These are phyloP conservation scores for Himalopsyche phryganea DNA, from an alignment of 1,140 invertebrate genomes.

Conservation along the genomic window DNA sequence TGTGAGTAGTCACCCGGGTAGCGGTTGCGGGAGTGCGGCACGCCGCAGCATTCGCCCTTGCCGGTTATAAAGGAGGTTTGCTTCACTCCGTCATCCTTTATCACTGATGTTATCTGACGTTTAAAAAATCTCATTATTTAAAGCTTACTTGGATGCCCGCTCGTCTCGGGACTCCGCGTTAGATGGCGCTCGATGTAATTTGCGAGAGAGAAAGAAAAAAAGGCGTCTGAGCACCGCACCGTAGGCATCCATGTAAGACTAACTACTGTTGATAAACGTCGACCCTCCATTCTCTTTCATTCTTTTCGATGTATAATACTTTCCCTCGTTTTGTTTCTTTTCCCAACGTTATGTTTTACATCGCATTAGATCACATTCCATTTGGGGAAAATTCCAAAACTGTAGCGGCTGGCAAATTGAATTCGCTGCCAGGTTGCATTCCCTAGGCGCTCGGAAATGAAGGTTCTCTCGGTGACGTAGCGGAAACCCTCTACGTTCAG, in stretches of 20 bases:
- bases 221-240: conserved; percentile 17
- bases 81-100: conserved; percentile 22
- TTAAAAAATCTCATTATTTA: conserved; percentile 34
- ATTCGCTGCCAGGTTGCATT: conserved; percentile 32
- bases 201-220: conserved; percentile 11
- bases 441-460: conserved; percentile 24
- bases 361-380: conserved; percentile 31
- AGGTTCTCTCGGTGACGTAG: conserved; percentile 25
- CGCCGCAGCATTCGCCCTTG: not conserved
- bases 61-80: not conserved
- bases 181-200: conserved; percentile 17
- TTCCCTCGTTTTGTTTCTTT: conserved; percentile 14
- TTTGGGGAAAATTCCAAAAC: conserved; percentile 30
- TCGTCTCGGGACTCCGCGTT: not conserved
- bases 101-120: conserved; percentile 33
- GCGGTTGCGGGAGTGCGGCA: not conserved
- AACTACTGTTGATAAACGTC: conserved; percentile 30
- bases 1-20: not conserved
- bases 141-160: conserved; percentile 28
- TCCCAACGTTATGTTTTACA: conserved; percentile 19
- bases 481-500: conserved; percentile 23
- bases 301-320: conserved; percentile 9
- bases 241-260: conserved; percentile 25
- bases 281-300: conserved; percentile 4
- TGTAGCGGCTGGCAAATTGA: conserved; percentile 31